Evolutionary conservation across 2,113 vertebrate genomes (phyloP).

Genomic region (Pelvicachromis taeniatus): DNA sequence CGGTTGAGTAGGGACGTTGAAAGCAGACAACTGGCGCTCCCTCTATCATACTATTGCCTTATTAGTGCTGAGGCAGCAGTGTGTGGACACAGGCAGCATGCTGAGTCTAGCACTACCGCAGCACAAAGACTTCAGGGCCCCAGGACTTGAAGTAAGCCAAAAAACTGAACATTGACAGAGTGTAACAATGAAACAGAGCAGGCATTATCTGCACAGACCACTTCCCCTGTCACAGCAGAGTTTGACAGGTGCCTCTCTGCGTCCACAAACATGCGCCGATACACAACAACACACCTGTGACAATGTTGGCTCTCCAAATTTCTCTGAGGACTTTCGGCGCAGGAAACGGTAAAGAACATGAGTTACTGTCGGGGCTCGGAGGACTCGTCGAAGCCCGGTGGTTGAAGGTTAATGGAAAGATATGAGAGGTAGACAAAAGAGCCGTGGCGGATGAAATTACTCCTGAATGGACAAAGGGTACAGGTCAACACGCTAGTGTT

Average conservation of each 20-base stretch:
- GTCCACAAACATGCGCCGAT: background rate
- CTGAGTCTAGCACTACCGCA: slow-evolving; percentile 74
- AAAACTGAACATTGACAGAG: slow-evolving; percentile 24
- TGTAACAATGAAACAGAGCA: slow-evolving; percentile 12
- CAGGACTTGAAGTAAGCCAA: slow-evolving; percentile 46
- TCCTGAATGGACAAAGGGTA: slow-evolving; percentile 42
- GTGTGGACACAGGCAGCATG: slow-evolving; percentile 67
- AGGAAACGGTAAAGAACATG: background rate
- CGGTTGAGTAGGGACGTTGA: slow-evolving; percentile 58
- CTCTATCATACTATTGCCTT: slow-evolving; percentile 66
- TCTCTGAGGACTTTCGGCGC: background rate
- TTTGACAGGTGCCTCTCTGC: slow-evolving; percentile 59
- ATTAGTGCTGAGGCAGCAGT: slow-evolving; percentile 77
- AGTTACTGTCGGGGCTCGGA: background rate
- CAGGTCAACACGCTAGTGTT: slow-evolving; percentile 49
- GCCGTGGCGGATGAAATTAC: slow-evolving; percentile 39
- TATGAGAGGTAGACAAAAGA: slow-evolving; percentile 43
- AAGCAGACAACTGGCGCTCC: slow-evolving; percentile 61
- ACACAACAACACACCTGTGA: slow-evolving; percentile 21
- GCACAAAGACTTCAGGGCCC: slow-evolving; percentile 67
- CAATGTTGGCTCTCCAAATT: background rate
- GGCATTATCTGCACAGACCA: background rate
- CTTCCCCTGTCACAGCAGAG: background rate
- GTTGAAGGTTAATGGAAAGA: slow-evolving; percentile 52
- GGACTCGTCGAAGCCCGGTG: background rate